A percentile compares a stretch with the other conserved stretches of the same genome.
phyloP scores from a whole-genome alignment of 2,113 vertebrate genomes.

The Chaenocephalus aceratus region DNA sequence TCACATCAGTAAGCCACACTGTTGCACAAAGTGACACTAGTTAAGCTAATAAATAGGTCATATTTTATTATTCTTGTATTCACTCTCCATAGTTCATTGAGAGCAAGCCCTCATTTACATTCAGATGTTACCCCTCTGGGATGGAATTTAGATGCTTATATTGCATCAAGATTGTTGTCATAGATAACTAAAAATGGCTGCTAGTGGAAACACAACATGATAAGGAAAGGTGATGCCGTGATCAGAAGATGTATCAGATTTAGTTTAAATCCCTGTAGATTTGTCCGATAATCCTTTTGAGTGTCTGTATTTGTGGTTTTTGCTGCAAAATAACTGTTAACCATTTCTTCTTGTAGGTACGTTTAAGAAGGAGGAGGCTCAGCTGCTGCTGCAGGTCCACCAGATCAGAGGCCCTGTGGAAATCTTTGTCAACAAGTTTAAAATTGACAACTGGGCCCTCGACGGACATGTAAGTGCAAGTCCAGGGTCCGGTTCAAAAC shows the following conservation, averaged over 20 bases:
- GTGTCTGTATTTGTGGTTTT: not conserved
- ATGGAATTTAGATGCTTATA: not conserved
- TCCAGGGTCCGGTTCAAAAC: constrained; percentile 10
- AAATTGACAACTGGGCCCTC: constrained; percentile 94
- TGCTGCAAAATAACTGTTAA: constrained; percentile 1
- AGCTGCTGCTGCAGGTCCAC: constrained; percentile 95
- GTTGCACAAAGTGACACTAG: not conserved
- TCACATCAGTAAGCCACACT: not conserved
- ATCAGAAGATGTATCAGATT: not conserved
- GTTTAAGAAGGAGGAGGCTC: constrained; percentile 94
- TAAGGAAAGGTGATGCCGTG: not conserved
- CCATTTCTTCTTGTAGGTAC: constrained; percentile 80
- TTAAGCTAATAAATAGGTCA: not conserved
- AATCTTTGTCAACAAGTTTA: constrained; percentile 96
- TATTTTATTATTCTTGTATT: too few relatives aligned
- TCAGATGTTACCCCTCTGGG: not conserved
- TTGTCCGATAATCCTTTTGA: not conserved
- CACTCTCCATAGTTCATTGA: too few relatives aligned
- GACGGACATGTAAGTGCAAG: constrained; percentile 93
- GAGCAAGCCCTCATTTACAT: too few relatives aligned
- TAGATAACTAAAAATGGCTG: not conserved
- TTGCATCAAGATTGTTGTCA: not conserved
- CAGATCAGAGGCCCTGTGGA: constrained; percentile 93
- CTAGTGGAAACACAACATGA: not conserved
- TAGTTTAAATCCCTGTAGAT: not conserved